Percentiles rank a stretch among this genome's conserved stretches.
Conservation (phyloP, 53 echinoderm and acorn worm genomes). For the Glandiceps talaboti region DNA sequence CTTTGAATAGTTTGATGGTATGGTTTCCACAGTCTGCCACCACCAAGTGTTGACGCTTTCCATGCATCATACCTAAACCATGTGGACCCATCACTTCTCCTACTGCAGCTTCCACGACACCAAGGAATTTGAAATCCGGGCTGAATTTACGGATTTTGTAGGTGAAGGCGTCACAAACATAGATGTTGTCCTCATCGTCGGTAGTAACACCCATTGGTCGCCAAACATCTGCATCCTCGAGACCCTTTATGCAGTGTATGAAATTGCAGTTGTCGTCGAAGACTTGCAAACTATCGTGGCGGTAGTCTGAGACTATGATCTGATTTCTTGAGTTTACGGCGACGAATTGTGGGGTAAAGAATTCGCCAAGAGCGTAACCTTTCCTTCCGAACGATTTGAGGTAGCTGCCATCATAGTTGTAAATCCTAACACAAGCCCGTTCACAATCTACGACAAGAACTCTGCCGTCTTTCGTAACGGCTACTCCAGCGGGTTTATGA, state of each 20-base stretch:
- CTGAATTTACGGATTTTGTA: background rate
- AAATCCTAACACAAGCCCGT: background rate
- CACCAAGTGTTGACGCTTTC: background rate
- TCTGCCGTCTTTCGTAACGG: background rate
- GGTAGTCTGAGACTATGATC: background rate
- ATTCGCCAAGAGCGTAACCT: background rate
- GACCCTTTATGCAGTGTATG: background rate
- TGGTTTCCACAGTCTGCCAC: background rate
- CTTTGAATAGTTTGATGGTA: background rate
- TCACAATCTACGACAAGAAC: background rate
- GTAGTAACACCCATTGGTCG: background rate
- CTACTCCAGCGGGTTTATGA: background rate
- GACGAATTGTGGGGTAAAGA: background rate
- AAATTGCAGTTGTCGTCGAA: background rate
- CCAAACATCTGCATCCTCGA: background rate
- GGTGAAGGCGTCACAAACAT: background rate
- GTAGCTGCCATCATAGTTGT: background rate
- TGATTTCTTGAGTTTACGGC: background rate
- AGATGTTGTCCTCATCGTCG: background rate
- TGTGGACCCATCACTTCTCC: background rate
- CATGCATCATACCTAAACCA: background rate
- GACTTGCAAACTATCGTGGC: background rate
- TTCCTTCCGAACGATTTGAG: background rate
- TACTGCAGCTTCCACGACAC: background rate
- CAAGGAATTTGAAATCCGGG: background rate